Base-by-base conservation (phyloP, 2,888 invertebrate genomes). In the Adineta ricciae region DNA sequence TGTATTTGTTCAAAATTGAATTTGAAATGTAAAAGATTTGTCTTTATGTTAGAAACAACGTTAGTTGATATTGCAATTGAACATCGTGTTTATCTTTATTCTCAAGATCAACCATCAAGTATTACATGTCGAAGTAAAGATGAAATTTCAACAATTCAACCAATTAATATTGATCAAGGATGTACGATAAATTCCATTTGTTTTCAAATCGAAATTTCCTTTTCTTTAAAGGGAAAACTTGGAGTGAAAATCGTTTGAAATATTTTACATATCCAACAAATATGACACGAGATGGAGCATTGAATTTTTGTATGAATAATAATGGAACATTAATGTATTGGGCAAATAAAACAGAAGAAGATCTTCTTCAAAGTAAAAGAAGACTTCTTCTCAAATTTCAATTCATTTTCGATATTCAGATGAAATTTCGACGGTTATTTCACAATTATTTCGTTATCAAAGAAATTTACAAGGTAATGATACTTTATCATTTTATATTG, bases 271-370 rank as follows among this genome's bases (percentile, higher is more conserved):
- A 11, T 41, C 78, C 78, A 41, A 14, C 11, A 8, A 38, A 38
- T 41, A 78, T 78, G 78, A 41, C 41, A n/a, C 41, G 78, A 11
- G 24, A 21, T 38, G n/a, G 24, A 4, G 78, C 78, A n/a, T 38
- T 78, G 11, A 38, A 2, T 2, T 78, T 78, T 32, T 78, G 78
- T 78, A 9, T n/a, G 7, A 38, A n/a, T 41, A 78, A 78, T 41
- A 78, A 78, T 41, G 78, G n/a, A 41, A 78, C 78, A 78, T 41
- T 78, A n/a, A 41, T 78, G 9, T 78, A 78, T n/a, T 38, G 38
- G 41, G 11, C 41, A 8, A 78, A 78, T n/a, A 8, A 9, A n/a
- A 78, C 41, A 11, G 78, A 78, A 78, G 41, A 78, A 78, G 19
- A 41, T 41, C 21, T 41, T 3, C n/a, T 78, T 41, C 78, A 78